A percentile compares a stretch with the other conserved stretches of the same genome.
Conservation (phyloP, 1,140 invertebrate genomes). For the Ceratina australensis region DNA sequence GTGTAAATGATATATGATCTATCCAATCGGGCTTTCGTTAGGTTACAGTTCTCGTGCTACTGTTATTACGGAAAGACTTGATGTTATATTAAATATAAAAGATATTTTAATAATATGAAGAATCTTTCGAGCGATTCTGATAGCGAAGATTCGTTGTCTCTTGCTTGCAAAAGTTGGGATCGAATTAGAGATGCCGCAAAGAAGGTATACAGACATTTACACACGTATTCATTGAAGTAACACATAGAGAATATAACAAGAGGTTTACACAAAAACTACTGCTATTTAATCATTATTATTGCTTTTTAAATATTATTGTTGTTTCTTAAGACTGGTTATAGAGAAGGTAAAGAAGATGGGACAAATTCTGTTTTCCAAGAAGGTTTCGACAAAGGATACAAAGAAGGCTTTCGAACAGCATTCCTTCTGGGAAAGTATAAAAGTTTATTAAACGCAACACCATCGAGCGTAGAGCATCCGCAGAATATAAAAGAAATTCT, state of each 20-base stretch:
- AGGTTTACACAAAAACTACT: conserved; percentile 42
- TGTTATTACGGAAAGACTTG: neutral
- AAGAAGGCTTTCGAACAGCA: conserved; percentile 78
- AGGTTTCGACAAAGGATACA: conserved; percentile 81
- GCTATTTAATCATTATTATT: conserved; percentile 20
- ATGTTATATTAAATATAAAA: neutral
- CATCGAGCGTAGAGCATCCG: conserved; percentile 61
- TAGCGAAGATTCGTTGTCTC: conserved; percentile 64
- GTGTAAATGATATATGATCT: neutral
- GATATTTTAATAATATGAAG: conserved; percentile 31
- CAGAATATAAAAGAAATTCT: conserved; percentile 64
- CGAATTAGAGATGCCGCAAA: conserved; percentile 63
- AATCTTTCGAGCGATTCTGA: neutral
- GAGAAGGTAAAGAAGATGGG: conserved; percentile 81
- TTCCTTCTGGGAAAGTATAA: conserved; percentile 79
- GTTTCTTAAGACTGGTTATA: conserved; percentile 74
- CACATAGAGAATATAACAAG: too few species aligned
- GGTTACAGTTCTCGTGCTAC: neutral
- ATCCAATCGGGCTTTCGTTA: neutral
- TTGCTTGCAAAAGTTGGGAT: conserved; percentile 72
- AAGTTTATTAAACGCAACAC: conserved; percentile 59
- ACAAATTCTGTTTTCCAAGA: conserved; percentile 79
- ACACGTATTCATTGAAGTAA: too few species aligned
- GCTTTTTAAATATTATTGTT: too few species aligned
- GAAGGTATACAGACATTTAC: conserved; percentile 62